A percentile compares a stretch with the other conserved stretches of the same genome.
Conservation (phyloP, 2,888 invertebrate species). For the Choristoneura rosaceana region DNA sequence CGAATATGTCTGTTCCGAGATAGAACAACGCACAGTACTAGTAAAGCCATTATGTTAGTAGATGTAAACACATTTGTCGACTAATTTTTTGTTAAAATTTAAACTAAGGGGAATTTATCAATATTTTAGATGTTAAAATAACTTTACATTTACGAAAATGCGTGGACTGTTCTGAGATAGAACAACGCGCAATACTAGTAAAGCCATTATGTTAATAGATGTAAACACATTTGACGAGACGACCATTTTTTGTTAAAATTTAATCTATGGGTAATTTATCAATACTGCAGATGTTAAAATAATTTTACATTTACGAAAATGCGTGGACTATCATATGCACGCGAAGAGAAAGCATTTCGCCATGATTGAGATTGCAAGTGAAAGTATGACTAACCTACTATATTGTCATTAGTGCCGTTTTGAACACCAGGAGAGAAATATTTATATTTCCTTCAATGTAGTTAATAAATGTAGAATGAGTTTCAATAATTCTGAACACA, state of each 20-base stretch:
- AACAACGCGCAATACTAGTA: no score
- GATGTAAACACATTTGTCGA: no score
- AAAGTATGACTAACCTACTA: conserved; percentile 19
- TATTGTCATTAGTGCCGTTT: not conserved
- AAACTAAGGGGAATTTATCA: not conserved
- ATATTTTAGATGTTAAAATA: not conserved
- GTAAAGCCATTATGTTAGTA: no score
- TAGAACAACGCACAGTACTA: no score
- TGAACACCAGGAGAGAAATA: not conserved
- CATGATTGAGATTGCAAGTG: conserved; percentile 22
- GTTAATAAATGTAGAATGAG: no score
- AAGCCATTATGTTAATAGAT: no score
- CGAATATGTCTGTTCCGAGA: no score
- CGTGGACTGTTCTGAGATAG: not conserved
- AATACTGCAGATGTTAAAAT: not conserved
- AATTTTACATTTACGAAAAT: not conserved
- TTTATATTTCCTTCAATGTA: no score
- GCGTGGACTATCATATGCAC: not conserved
- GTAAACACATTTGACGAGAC: no score
- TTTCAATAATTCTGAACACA: no score
- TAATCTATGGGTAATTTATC: not conserved
- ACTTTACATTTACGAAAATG: not conserved
- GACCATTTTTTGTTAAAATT: no score
- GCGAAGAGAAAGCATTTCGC: conserved; percentile 30
- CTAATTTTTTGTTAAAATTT: no score